A percentile compares a stretch with the other conserved stretches of the same genome.
Evolutionary conservation across 2,797 vertebrate species (phyloP).

Genomic region (Takifugu rubripes): DNA sequence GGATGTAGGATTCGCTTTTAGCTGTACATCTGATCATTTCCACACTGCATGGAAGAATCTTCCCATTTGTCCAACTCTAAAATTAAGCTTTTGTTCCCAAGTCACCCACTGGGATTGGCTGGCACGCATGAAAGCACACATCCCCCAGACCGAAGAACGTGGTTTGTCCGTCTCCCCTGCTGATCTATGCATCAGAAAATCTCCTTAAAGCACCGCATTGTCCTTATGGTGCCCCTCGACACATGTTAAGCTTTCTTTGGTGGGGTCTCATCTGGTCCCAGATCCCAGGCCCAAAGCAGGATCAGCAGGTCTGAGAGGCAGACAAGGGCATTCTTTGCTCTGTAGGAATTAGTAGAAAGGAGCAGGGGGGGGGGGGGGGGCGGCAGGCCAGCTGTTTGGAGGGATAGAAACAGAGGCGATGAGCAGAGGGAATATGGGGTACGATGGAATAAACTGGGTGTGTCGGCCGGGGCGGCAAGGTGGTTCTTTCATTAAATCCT

Average conservation of each 20-base stretch:
- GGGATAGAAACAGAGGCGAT: constrained; percentile 38
- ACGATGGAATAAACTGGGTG: not conserved
- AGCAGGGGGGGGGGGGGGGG: constrained; percentile 16
- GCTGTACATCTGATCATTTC: not conserved
- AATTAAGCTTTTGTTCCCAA: constrained; percentile 44
- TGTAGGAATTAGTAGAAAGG: constrained; percentile 24
- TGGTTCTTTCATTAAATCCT: constrained; percentile 68
- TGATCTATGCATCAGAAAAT: constrained; percentile 32
- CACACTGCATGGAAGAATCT: constrained; percentile 35
- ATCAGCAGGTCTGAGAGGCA: constrained; percentile 53
- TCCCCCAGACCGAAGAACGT: constrained; percentile 12
- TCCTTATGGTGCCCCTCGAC: constrained; percentile 30
- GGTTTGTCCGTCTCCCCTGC: constrained; percentile 25
- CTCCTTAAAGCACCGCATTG: constrained; percentile 38
- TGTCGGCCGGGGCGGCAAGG: constrained; percentile 50
- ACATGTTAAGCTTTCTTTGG: constrained; percentile 46
- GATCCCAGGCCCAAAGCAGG: constrained; percentile 47
- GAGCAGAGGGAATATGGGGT: constrained; percentile 36
- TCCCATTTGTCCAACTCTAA: constrained; percentile 36
- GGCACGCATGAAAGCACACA: constrained; percentile 31
- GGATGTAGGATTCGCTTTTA: no score
- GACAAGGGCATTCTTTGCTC: constrained; percentile 46
- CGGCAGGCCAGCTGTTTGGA: constrained; percentile 21
- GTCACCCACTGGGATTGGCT: constrained; percentile 35
- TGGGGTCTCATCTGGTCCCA: constrained; percentile 21